Base-by-base conservation (phyloP, 2,797 vertebrate species). In the Anguilla obscura region DNA sequence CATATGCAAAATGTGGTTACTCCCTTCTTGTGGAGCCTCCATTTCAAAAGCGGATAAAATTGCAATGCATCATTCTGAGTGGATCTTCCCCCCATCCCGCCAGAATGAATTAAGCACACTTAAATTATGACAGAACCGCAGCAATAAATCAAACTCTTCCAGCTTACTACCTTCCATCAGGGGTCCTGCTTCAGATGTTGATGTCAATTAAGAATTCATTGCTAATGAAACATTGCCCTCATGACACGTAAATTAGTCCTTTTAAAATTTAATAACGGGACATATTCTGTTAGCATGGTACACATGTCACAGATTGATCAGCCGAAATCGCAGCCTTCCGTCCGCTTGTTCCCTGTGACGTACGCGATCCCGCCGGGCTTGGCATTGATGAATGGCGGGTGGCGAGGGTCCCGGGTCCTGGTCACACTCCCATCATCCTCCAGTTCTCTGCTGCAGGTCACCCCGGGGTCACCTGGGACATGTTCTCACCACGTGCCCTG, bases 131-230 rank as follows among this genome's bases (percentile, higher is more conserved):
- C 84, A 63, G 56, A 63, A 63, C 6, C 16, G 0, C 8, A 24
- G 40, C 40, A 2, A 50, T 80, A 80, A 80, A 80, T 85, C 33
- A 36, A 40, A 27, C 58, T 85, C 21, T 14, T 40, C 54, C 56
- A 1, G 30, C 16, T 24, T 5, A 85, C 5, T 4, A 1, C 6
- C 56, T 5, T 60, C 33, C 54, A 63, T 33, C 12, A 12, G 33
- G 14, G 52, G 90, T 86, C 91, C 30, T 27, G 1, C 90, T 91
- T 88, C 86, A 76, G 90, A 91, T 91, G 89, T 90, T 87, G 87
- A 91, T 89, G 92, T 94, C 90, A 91, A 91, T 92, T 92, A 92
- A 88, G 33, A 33, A 86, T 33, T 60, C 7, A 58, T 85, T 90
- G 87, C 88, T 90, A 91, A 90, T 89, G 87, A 85, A 89, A 48